These are phyloP conservation scores for Cryptocephalus moraei DNA, from an alignment of 2,888 invertebrate species.

Conservation along the genomic window DNA sequence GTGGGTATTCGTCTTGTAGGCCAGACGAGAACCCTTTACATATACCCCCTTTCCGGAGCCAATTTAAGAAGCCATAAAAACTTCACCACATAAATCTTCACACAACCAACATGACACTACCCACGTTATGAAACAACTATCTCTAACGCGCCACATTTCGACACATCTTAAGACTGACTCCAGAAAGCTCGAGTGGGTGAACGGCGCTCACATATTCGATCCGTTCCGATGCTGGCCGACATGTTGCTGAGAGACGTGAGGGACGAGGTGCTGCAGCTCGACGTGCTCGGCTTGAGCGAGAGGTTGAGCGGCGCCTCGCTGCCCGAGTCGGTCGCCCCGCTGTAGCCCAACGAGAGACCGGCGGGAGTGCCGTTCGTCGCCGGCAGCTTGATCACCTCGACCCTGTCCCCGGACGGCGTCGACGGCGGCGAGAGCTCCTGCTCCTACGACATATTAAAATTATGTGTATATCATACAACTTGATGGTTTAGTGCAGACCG, in stretches of 20 bases:
- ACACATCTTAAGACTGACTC: too few relatives aligned
- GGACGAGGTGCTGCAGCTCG: slow-evolving; percentile 34
- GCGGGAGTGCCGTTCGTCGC: slow-evolving; percentile 46
- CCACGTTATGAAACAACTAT: too few relatives aligned
- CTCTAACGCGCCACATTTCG: too few relatives aligned
- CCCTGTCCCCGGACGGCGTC: slow-evolving; percentile 51
- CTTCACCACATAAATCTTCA: too few relatives aligned
- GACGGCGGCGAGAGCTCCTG: slow-evolving; percentile 25
- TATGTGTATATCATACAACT: background rate
- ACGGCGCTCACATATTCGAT: slow-evolving; percentile 44
- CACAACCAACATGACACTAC: too few relatives aligned
- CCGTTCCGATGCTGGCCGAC: slow-evolving; percentile 38
- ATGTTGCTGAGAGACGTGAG: slow-evolving; percentile 51
- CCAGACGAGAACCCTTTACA: too few relatives aligned
- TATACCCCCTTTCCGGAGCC: too few relatives aligned
- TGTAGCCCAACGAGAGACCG: slow-evolving; percentile 24
- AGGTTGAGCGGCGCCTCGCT: slow-evolving; percentile 74
- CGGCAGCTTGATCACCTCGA: slow-evolving; percentile 74
- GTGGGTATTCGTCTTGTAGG: too few relatives aligned
- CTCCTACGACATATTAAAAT: slow-evolving; percentile 19
- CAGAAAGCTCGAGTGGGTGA: too few relatives aligned
- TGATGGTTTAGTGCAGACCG: too few relatives aligned
- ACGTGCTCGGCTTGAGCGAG: slow-evolving; percentile 59
- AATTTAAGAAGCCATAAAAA: too few relatives aligned
- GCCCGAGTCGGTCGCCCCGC: slow-evolving; percentile 41